phyloP scores from a whole-genome alignment of 2,888 invertebrate genomes.

The Eupithecia inturbata region DNA sequence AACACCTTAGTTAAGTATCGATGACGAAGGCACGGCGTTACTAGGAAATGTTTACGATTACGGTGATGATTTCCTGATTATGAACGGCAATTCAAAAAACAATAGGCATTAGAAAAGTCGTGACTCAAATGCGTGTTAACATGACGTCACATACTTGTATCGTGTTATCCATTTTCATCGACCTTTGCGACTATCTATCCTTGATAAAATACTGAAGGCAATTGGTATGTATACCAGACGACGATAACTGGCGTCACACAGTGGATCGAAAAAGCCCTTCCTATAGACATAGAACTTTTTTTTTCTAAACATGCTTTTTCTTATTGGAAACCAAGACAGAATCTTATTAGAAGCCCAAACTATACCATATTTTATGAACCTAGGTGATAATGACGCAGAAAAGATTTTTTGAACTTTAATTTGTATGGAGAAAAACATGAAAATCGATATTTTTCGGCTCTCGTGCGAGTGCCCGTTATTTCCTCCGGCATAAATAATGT shows the following conservation, averaged over 20 bases:
- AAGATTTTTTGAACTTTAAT: too few relatives aligned
- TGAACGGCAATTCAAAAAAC: conserved; percentile 26
- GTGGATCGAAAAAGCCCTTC: too few relatives aligned
- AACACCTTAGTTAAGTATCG: neutral
- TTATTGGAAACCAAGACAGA: too few relatives aligned
- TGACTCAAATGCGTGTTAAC: conserved; percentile 41
- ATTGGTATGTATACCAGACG: conserved; percentile 31
- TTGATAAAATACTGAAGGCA: conserved; percentile 38
- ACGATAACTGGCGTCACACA: conserved; percentile 40
- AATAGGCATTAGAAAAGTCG: conserved; percentile 36
- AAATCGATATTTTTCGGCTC: too few relatives aligned
- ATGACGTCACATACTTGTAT: conserved; percentile 41
- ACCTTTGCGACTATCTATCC: conserved; percentile 38
- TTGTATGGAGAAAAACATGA: too few relatives aligned
- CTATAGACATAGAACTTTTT: too few relatives aligned
- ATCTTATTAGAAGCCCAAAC: too few relatives aligned
- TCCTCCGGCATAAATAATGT: too few relatives aligned
- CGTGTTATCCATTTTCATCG: conserved; percentile 45
- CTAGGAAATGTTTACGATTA: conserved; percentile 32
- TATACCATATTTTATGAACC: too few relatives aligned
- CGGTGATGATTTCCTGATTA: conserved; percentile 29
- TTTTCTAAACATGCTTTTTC: too few relatives aligned
- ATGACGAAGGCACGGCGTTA: conserved; percentile 27
- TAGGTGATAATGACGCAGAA: too few relatives aligned
- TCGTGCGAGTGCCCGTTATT: too few relatives aligned